Conservation (phyloP, 2,113 vertebrate genomes). For the Laticauda colubrina region DNA sequence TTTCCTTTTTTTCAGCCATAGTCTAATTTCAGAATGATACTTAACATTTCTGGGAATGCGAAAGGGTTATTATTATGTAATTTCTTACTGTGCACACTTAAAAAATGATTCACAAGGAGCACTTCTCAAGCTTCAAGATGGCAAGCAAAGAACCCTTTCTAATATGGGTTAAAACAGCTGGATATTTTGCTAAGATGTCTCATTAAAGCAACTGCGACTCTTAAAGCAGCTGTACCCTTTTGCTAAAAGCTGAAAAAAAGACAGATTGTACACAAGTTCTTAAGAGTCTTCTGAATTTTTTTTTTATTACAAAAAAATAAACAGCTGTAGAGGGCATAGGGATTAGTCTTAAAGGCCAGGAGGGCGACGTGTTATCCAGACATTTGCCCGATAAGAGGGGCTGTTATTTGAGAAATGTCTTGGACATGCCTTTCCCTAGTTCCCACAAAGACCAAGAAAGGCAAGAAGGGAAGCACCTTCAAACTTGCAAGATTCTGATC, state of each 20-base stretch:
- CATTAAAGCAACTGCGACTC: neutral
- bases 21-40: neutral
- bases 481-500: neutral
- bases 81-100: neutral
- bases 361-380: neutral
- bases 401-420: neutral
- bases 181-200: neutral
- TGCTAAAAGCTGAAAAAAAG: neutral
- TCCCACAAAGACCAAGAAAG: neutral
- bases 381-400: fast-evolving
- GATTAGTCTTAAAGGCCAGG: neutral
- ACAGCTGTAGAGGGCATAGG: neutral
- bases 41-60: neutral
- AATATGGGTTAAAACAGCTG: neutral
- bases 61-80: neutral
- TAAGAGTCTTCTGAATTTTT: neutral
- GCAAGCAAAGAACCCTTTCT: neutral
- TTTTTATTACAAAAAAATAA: neutral
- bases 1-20: neutral
- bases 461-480: no score
- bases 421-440: neutral
- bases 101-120: neutral
- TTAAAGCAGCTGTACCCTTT: neutral
- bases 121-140: neutral
- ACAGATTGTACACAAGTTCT: neutral